phyloP scores from a whole-genome alignment of 2,888 invertebrate species.

The Agrochola circellaris region DNA sequence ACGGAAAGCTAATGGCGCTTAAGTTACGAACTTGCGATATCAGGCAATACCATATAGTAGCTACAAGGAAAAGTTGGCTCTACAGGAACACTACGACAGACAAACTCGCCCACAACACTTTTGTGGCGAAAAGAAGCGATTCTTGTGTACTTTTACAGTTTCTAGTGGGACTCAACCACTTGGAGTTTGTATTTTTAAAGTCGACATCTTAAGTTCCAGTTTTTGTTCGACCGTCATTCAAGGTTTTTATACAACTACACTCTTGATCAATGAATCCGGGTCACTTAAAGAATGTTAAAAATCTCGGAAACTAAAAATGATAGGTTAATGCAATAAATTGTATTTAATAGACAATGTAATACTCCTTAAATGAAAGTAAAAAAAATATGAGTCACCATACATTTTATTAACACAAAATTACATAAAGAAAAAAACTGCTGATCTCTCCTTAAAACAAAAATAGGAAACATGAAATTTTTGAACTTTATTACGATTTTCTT shows the following conservation, averaged over 20 bases:
- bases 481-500: no score
- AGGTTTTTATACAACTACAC: not conserved
- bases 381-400: no score
- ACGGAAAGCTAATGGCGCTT: slow-evolving; percentile 15
- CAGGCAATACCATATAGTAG: slow-evolving; percentile 34
- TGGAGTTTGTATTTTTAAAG: slow-evolving; percentile 31
- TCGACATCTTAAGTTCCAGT: slow-evolving; percentile 14
- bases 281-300: no score
- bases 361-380: no score
- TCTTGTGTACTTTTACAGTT: slow-evolving; percentile 50
- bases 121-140: slow-evolving; percentile 45
- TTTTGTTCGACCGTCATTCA: slow-evolving; percentile 11
- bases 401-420: no score
- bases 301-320: no score
- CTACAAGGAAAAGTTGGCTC: slow-evolving; percentile 49
- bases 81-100: slow-evolving; percentile 37
- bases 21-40: slow-evolving; percentile 51
- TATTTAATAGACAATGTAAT: no score
- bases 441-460: no score
- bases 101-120: slow-evolving; percentile 52
- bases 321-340: no score
- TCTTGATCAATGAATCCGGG: no score
- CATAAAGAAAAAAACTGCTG: no score
- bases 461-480: no score
- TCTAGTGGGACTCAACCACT: slow-evolving; percentile 20